Evolutionary conservation across 2,888 invertebrate species (phyloP).

Genomic region (Boloria selene): DNA sequence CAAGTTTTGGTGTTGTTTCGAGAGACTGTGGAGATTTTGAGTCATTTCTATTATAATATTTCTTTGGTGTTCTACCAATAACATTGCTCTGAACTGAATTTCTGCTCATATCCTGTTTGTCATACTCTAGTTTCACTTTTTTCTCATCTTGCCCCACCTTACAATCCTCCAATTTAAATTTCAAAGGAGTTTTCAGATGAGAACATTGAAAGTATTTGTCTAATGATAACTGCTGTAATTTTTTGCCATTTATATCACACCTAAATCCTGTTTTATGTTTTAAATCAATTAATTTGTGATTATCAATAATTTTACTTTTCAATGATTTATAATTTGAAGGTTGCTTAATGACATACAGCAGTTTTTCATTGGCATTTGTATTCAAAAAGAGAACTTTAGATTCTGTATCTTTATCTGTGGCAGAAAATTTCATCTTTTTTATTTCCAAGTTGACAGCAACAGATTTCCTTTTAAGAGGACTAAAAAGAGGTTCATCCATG

Average conservation of each 20-base stretch:
- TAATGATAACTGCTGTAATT: constrained; percentile 62
- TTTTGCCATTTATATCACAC: constrained; percentile 51
- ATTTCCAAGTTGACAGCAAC: constrained; percentile 70
- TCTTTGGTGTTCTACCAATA: constrained; percentile 50
- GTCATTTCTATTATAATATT: constrained; percentile 51
- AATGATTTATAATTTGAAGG: constrained; percentile 77
- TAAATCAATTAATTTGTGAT: constrained; percentile 53
- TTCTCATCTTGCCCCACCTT: constrained; percentile 35
- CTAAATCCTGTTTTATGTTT: constrained; percentile 49
- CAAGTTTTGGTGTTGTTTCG: constrained; percentile 45
- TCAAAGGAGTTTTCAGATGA: constrained; percentile 40
- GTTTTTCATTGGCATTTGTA: constrained; percentile 70
- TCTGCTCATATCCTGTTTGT: constrained; percentile 65
- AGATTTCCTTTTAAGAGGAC: constrained; percentile 53
- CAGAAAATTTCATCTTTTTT: constrained; percentile 65
- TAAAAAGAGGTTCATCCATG: constrained; percentile 31
- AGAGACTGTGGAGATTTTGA: constrained; percentile 43
- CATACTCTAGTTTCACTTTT: constrained; percentile 47
- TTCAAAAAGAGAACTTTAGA: constrained; percentile 78
- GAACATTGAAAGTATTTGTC: constrained; percentile 56
- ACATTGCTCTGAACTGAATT: constrained; percentile 57
- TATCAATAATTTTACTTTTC: constrained; percentile 61
- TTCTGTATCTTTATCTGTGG: constrained; percentile 51
- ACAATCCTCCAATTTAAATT: constrained; percentile 26
- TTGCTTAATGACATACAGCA: constrained; percentile 74